Percentiles rank a stretch among this genome's conserved stretches.
Evolutionary conservation across 2,797 vertebrate species (phyloP).

Genomic region (Notolepis coatsorum): DNA sequence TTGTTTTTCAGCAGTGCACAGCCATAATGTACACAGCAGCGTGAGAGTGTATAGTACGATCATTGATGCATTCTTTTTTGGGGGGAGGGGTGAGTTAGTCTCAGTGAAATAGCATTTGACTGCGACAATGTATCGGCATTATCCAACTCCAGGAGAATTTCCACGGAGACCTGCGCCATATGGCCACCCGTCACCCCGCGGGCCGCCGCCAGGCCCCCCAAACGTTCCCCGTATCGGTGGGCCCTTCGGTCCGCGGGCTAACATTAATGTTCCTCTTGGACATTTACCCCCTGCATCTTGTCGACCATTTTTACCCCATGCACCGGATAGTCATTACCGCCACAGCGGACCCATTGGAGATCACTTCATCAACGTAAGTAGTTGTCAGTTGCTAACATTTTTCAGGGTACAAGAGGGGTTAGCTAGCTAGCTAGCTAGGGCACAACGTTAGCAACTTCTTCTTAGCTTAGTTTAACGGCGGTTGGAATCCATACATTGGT

Average conservation of each 20-base stretch:
- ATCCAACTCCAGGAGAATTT: conserved; percentile 4
- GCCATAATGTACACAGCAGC: too few species aligned
- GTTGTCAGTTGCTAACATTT: background rate
- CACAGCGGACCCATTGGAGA: conserved; percentile 20
- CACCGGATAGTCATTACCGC: conserved; percentile 20
- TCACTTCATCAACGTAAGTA: conserved; percentile 60
- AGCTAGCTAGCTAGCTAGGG: too few species aligned
- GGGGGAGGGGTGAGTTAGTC: too few species aligned
- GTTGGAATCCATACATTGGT: too few species aligned
- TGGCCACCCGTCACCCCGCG: conserved; percentile 4
- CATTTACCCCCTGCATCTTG: conserved; percentile 15
- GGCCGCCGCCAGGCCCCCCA: conserved; percentile 1
- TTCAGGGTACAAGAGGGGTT: too few species aligned
- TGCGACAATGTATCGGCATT: conserved; percentile 55
- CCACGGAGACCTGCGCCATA: conserved; percentile 23
- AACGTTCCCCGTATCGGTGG: conserved; percentile 16
- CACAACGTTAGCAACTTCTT: too few species aligned
- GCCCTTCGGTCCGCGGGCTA: conserved; percentile 14
- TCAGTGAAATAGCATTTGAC: too few species aligned
- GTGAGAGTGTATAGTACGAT: too few species aligned
- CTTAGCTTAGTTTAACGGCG: too few species aligned
- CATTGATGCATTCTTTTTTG: too few species aligned
- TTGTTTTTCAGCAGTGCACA: background rate
- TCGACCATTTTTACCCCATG: conserved; percentile 12
- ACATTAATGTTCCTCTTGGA: conserved; percentile 21